Evolutionary conservation across 2,113 vertebrate genomes (phyloP), one percentile per base, ranked within the genome.

Genomic region (Alosa alosa): DNA sequence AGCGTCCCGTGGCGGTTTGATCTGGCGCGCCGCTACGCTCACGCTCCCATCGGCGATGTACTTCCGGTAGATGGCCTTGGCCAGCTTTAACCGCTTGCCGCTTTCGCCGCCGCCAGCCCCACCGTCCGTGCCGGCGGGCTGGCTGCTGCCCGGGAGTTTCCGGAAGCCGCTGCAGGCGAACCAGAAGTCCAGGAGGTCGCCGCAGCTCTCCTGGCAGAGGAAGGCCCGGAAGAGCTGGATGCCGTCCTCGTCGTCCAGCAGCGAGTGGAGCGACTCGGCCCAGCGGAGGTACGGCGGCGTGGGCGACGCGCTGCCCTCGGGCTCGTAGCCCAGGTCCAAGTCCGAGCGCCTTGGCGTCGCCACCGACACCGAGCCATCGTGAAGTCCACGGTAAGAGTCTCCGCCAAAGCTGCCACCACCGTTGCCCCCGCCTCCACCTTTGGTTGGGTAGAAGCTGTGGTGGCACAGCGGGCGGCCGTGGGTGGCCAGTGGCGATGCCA

Each of bases 111-210:
- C 41, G 41, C 41, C 41, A 31, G 41, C 41, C 41, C 41, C 41
- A 4, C 41, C 6, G 20, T 60, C 20, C 18, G 52, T 6, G 20
- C 55, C 1, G 52, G 52, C 52, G 4, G 52, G 52, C 52, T 55
- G 52, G 17, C 55, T 91, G 11, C 87, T 78, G 0, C 91, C 95
- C 91, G 94, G 97, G 95, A 97, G 91, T 90, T 99, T 97, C 89
- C 97, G 93, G 93, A 99, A 99, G 82, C 98, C 98, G 0, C 96
- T 97, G 93, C 98, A 99, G 45, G 98, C 98, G 20, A 99, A 99
- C 98, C 98, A 99, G 93, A 99, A 99, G 93, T 99, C 98, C 86
- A 99, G 94, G 84, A 99, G 93, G 92, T 99, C 97, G 0, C 95
- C 96, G 13, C 97, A 97, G 88, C 95, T 96, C 94, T 98, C 97